Percentiles rank a stretch among this genome's conserved stretches.
Conservation (phyloP, 2,113 vertebrate species). For the Nipponia nippon region DNA sequence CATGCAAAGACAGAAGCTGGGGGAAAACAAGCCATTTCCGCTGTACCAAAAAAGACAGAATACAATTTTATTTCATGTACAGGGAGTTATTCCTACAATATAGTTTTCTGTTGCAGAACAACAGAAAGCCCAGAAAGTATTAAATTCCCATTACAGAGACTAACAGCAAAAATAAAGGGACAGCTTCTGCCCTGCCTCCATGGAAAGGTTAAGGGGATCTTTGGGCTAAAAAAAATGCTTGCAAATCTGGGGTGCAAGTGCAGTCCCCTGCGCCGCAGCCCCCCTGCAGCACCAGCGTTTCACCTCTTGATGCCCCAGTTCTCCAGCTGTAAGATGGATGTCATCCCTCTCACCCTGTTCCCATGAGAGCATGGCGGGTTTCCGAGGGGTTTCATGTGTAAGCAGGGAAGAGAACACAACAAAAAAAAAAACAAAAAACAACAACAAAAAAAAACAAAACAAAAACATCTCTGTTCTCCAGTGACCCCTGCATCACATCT, state of each 20-base stretch:
- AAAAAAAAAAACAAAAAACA: too few species aligned
- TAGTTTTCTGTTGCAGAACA: background rate
- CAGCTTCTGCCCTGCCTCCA: background rate
- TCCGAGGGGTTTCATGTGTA: background rate
- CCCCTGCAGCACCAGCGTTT: background rate
- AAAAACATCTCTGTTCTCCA: background rate
- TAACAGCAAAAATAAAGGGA: background rate
- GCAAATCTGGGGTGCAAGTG: background rate
- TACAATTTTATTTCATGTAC: background rate
- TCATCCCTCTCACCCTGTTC: background rate
- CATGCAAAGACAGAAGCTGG: background rate
- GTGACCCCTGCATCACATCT: accelerated
- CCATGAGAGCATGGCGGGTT: accelerated
- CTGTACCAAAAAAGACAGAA: background rate
- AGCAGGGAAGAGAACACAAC: background rate
- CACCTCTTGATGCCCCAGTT: background rate
- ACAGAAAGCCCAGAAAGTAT: background rate
- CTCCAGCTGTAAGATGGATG: background rate
- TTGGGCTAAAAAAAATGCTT: background rate
- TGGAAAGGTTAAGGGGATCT: background rate
- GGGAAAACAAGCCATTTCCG: background rate
- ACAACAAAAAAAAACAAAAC: too few species aligned
- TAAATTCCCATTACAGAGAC: background rate
- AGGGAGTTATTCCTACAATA: background rate
- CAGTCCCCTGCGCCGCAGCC: accelerated